phyloP scores from a whole-genome alignment of 2,888 invertebrate species.

The Anoplius nigerrimus region DNA sequence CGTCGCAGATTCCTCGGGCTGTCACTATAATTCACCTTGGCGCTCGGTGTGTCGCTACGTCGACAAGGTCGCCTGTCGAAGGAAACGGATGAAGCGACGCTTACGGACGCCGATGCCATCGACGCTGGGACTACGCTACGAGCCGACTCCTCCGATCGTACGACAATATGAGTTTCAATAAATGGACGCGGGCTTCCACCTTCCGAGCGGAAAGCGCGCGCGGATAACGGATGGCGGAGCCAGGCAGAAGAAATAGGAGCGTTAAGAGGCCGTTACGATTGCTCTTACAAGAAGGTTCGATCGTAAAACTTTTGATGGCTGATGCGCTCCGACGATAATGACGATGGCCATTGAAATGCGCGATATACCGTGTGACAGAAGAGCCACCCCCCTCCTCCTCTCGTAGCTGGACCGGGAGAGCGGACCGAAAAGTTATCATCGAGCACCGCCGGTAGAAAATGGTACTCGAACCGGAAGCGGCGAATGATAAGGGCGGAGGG shows the following conservation, averaged over 20 bases:
- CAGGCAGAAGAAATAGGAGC: background rate
- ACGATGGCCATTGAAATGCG: too few relatives aligned
- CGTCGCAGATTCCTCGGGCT: constrained; percentile 24
- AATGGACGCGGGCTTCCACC: constrained; percentile 13
- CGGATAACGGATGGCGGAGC: background rate
- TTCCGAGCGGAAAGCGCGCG: background rate
- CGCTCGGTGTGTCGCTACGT: constrained; percentile 25
- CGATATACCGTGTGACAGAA: too few relatives aligned
- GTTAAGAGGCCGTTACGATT: constrained; percentile 18
- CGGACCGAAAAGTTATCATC: background rate
- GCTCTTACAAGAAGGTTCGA: constrained; percentile 12
- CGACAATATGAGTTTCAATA: constrained; percentile 43
- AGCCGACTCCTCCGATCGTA: constrained; percentile 23
- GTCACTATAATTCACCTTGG: constrained; percentile 30
- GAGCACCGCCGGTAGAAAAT: constrained; percentile 1
- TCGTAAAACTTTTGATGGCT: background rate
- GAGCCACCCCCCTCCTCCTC: too few relatives aligned
- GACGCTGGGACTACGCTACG: too few relatives aligned
- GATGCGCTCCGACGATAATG: too few relatives aligned
- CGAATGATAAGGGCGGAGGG: background rate
- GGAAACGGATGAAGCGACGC: constrained; percentile 30
- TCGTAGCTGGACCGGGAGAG: background rate
- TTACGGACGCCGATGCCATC: constrained; percentile 7
- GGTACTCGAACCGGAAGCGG: background rate
- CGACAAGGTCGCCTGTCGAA: constrained; percentile 32